Percentiles rank a stretch among this genome's conserved stretches.
Conservation (phyloP, 2,888 invertebrate genomes). For the Pachydiplax longipennis region DNA sequence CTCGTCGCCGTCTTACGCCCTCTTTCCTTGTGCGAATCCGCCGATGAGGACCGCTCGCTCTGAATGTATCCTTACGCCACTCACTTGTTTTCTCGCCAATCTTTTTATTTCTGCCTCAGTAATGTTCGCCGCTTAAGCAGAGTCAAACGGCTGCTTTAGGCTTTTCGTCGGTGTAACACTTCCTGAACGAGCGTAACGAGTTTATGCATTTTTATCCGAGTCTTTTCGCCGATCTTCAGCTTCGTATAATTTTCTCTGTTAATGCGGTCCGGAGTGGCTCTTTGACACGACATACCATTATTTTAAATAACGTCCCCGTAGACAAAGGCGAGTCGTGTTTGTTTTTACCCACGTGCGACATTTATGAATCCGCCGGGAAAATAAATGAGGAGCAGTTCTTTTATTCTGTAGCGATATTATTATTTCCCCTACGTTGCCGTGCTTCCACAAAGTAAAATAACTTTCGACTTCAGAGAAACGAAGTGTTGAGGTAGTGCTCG, state of each 20-base stretch:
- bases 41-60: neutral
- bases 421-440: neutral
- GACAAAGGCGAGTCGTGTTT: neutral
- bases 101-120: neutral
- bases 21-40: neutral
- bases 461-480: neutral
- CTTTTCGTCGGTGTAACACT: neutral
- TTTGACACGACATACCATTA: neutral
- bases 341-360: neutral
- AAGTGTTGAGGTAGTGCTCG: neutral
- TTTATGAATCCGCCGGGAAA: neutral
- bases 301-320: neutral
- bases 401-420: neutral
- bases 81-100: neutral
- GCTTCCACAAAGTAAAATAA: neutral
- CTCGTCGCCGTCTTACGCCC: neutral
- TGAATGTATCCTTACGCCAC: neutral
- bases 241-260: neutral
- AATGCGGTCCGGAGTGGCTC: neutral
- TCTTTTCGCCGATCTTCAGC: neutral
- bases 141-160: neutral
- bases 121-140: neutral
- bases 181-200: neutral
- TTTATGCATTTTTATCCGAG: neutral
- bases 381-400: neutral